A percentile compares a stretch with the other conserved stretches of the same genome.
These are phyloP conservation scores for Ischnura elegans DNA, from an alignment of 2,888 invertebrate species.

Conservation along the genomic window DNA sequence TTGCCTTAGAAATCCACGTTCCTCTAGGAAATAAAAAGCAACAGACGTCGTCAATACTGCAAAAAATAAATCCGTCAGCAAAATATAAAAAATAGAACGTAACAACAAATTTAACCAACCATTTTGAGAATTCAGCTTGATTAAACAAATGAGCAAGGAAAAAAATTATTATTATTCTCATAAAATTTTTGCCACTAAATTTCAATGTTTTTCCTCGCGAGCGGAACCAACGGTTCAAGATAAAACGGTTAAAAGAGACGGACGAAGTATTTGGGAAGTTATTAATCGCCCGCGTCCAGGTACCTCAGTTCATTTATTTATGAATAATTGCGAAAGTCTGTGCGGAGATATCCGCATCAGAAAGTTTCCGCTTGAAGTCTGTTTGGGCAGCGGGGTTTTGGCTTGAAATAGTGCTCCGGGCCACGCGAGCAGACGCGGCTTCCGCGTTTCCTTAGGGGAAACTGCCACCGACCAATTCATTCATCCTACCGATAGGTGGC, in stretches of 20 bases:
- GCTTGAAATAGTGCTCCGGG: not conserved
- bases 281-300: constrained; percentile 2
- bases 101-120: not conserved
- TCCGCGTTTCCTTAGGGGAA: not conserved
- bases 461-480: not conserved
- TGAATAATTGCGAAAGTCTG: not conserved
- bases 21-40: not conserved
- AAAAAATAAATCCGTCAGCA: not conserved
- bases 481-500: not conserved
- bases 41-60: not conserved
- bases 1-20: not conserved
- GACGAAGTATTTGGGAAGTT: not conserved
- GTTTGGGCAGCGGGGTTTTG: not conserved
- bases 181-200: not conserved
- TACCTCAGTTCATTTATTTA: not conserved
- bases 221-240: not conserved
- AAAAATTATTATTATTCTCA: not conserved
- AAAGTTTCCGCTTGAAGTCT: not conserved
- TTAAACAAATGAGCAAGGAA: not conserved
- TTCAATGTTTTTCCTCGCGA: not conserved
- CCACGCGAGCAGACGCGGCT: not conserved
- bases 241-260: not conserved
- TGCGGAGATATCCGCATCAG: not conserved
- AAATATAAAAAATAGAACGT: not conserved
- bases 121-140: not conserved